These are phyloP conservation scores for Euwallacea fornicatus DNA, from an alignment of 1,140 invertebrate species.

Conservation along the genomic window DNA sequence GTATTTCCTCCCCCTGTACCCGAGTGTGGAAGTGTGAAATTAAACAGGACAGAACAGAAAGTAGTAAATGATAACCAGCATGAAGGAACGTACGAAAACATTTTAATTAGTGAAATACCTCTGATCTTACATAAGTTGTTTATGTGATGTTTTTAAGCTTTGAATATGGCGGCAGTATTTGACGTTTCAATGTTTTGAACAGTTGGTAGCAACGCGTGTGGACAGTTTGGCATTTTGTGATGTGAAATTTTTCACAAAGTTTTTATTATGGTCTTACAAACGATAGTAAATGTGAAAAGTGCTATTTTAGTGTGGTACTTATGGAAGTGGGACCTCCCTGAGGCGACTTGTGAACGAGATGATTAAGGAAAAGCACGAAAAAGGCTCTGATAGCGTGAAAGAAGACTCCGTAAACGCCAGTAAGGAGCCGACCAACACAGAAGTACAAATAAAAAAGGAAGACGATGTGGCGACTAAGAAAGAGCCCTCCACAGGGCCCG, in stretches of 20 bases:
- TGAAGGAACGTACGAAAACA: slow-evolving; percentile 11
- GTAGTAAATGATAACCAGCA: slow-evolving; percentile 1
- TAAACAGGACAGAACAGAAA: slow-evolving; percentile 1
- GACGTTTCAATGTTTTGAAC: slow-evolving; percentile 40
- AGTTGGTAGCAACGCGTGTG: slow-evolving; percentile 54
- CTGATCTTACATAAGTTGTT: slow-evolving; percentile 26
- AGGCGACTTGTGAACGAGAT: slow-evolving; percentile 44
- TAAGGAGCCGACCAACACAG: slow-evolving; percentile 47
- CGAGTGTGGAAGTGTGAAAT: not conserved
- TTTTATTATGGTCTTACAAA: slow-evolving; percentile 50
- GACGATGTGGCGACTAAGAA: slow-evolving; percentile 49
- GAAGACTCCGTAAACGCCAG: slow-evolving; percentile 52
- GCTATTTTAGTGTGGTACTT: slow-evolving; percentile 48
- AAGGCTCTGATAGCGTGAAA: slow-evolving; percentile 52
- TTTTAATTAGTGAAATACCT: slow-evolving; percentile 15
- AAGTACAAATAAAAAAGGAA: slow-evolving; percentile 52
- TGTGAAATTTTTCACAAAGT: slow-evolving; percentile 53
- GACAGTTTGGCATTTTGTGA: slow-evolving; percentile 56
- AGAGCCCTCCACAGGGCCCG: slow-evolving; percentile 44
- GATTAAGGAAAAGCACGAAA: slow-evolving; percentile 55
- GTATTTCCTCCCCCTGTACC: not conserved
- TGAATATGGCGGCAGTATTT: slow-evolving; percentile 37
- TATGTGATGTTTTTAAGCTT: slow-evolving; percentile 21
- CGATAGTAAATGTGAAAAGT: slow-evolving; percentile 48
- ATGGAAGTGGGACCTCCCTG: slow-evolving; percentile 48